A percentile compares a stretch with the other conserved stretches of the same genome.
phyloP scores from a whole-genome alignment of 2,113 vertebrate species.

The Hippoglossus stenolepis region DNA sequence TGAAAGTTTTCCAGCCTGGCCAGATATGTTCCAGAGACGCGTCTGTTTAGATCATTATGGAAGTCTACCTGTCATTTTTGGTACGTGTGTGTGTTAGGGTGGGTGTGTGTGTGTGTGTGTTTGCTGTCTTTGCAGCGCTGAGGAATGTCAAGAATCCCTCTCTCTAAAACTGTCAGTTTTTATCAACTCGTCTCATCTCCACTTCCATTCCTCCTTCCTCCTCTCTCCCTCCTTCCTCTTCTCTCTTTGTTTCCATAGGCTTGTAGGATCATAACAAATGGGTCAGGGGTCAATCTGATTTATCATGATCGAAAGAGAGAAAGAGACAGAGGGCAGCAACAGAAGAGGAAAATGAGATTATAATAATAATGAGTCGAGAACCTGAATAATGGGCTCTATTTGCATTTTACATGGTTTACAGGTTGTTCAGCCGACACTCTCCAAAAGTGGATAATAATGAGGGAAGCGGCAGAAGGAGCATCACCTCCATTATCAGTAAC shows the following conservation, averaged over 20 bases:
- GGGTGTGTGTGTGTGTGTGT: constrained; percentile 3
- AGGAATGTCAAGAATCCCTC: constrained; percentile 60
- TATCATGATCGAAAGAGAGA: not conserved
- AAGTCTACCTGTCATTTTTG: constrained; percentile 50
- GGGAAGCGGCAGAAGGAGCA: not conserved
- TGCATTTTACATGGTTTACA: constrained; percentile 16
- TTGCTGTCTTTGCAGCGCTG: constrained; percentile 26
- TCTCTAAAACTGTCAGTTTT: constrained; percentile 63
- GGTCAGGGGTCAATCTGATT: constrained; percentile 55
- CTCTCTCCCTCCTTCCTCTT: constrained; percentile 12
- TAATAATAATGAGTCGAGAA: not conserved
- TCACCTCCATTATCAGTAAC: not conserved
- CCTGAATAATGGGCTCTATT: not conserved
- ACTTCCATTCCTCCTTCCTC: constrained; percentile 14
- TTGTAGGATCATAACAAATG: constrained; percentile 41
- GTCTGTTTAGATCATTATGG: constrained; percentile 69
- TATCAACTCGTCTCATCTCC: constrained; percentile 61
- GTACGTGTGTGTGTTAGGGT: not conserved
- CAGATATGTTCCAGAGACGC: constrained; percentile 43
- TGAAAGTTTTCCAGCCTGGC: constrained; percentile 48
- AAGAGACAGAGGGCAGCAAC: not conserved
- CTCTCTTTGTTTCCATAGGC: constrained; percentile 26
- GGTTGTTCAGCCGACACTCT: constrained; percentile 3
- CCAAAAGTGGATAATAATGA: not conserved
- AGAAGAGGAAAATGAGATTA: not conserved